Evolutionary conservation across 2,797 vertebrate species (phyloP).

Genomic region (Spatula clypeata): DNA sequence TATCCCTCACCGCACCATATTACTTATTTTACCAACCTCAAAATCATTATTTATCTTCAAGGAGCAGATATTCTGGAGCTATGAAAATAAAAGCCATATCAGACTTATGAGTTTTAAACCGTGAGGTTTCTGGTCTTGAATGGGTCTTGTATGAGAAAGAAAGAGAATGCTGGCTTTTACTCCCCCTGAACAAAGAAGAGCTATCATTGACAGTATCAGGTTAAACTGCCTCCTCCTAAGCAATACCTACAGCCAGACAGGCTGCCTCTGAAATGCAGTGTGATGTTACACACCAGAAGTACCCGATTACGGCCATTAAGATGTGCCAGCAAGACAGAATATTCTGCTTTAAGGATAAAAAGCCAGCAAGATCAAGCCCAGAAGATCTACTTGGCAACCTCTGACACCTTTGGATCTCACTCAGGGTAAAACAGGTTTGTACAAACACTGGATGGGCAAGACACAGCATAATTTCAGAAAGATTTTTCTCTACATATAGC

Average conservation of each 20-base stretch:
- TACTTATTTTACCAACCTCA: not conserved
- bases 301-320: not conserved
- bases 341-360: not conserved
- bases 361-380: not conserved
- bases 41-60: not conserved
- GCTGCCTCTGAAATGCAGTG: not conserved
- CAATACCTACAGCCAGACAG: not conserved
- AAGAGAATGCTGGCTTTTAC: not conserved
- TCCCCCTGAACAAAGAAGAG: not conserved
- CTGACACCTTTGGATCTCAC: not conserved
- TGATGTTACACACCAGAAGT: not conserved
- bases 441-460: not conserved
- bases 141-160: not conserved
- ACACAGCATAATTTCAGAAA: not conserved
- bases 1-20: not conserved
- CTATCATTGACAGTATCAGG: not conserved
- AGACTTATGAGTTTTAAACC: not conserved
- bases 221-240: not conserved
- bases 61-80: not conserved
- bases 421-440: rapidly evolving
- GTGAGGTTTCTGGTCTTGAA: not conserved
- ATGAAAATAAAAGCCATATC: not conserved
- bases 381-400: not conserved
- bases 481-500: not conserved
- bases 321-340: not conserved